These are phyloP conservation scores for Sepioteuthis lessoniana DNA, from an alignment of 2,888 invertebrate species.

Conservation along the genomic window DNA sequence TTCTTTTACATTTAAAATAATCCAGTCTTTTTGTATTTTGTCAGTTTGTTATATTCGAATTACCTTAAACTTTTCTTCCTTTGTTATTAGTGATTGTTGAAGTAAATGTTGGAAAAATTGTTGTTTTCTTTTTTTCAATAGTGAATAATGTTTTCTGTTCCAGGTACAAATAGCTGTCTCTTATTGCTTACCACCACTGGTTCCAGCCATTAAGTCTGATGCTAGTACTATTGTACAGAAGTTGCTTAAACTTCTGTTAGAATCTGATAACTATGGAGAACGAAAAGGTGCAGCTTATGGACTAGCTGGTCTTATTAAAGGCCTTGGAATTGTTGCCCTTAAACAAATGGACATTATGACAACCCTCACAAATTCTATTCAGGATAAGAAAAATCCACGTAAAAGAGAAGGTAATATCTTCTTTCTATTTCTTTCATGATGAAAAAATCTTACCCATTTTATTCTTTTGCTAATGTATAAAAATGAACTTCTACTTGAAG, in stretches of 20 bases:
- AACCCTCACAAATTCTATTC: conserved; percentile 91
- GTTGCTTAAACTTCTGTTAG: conserved; percentile 77
- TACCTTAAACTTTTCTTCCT: no score
- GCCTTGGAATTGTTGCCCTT: conserved; percentile 93
- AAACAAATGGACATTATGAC: conserved; percentile 97
- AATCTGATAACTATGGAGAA: conserved; percentile 74
- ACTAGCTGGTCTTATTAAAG: conserved; percentile 94
- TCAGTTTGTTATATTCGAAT: no score
- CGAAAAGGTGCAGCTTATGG: conserved; percentile 93
- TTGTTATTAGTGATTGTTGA: no score
- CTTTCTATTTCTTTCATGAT: no score
- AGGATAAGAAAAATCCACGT: conserved; percentile 96
- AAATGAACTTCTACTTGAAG: no score
- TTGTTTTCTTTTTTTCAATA: background rate
- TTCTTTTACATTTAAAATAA: no score
- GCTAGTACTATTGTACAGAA: conserved; percentile 90
- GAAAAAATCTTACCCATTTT: no score
- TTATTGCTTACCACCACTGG: conserved; percentile 93
- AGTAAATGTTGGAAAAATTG: no score
- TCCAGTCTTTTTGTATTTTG: no score
- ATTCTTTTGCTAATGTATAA: no score
- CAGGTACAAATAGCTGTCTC: conserved; percentile 97
- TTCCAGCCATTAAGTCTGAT: conserved; percentile 92
- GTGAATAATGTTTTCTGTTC: conserved; percentile 47
- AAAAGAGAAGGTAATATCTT: conserved; percentile 86